Conservation (phyloP, 2,888 invertebrate species). For the Uloborus plumipes region DNA sequence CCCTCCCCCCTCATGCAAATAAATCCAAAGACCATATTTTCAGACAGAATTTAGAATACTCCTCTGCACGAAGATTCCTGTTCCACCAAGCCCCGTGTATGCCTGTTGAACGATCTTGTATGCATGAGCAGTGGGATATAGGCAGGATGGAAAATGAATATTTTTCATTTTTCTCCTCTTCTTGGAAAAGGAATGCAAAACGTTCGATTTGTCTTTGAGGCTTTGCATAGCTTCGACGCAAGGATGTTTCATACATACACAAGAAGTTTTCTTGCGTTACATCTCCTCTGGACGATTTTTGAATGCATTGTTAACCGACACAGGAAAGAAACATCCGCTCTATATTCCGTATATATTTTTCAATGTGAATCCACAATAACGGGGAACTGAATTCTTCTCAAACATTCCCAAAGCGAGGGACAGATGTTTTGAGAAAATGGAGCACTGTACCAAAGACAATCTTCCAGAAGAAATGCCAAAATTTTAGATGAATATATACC, state of each 20-base stretch:
- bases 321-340: too few relatives aligned
- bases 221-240: slow-evolving; percentile 45
- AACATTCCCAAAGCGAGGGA: too few relatives aligned
- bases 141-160: slow-evolving; percentile 13
- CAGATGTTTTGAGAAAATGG: too few relatives aligned
- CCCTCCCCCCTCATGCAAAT: slow-evolving; percentile 50
- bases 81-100: too few relatives aligned
- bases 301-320: slow-evolving; percentile 5
- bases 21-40: slow-evolving; percentile 51
- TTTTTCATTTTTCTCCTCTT: slow-evolving; percentile 5
- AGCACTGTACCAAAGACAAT: too few relatives aligned
- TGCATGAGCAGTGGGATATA: slow-evolving; percentile 17
- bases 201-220: slow-evolving; percentile 60
- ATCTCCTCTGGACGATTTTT: background rate
- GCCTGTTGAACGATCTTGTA: slow-evolving; percentile 28
- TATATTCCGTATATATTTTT: too few relatives aligned
- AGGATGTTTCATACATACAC: background rate
- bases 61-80: slow-evolving; percentile 6
- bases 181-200: slow-evolving; percentile 50
- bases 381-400: too few relatives aligned
- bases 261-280: background rate
- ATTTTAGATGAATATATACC: too few relatives aligned
- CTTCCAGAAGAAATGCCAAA: too few relatives aligned
- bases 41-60: slow-evolving; percentile 49
- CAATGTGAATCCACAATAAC: too few relatives aligned